These are phyloP conservation scores for Lamellibrachia luymesi DNA, from an alignment of 1,140 invertebrate genomes.

Conservation along the genomic window DNA sequence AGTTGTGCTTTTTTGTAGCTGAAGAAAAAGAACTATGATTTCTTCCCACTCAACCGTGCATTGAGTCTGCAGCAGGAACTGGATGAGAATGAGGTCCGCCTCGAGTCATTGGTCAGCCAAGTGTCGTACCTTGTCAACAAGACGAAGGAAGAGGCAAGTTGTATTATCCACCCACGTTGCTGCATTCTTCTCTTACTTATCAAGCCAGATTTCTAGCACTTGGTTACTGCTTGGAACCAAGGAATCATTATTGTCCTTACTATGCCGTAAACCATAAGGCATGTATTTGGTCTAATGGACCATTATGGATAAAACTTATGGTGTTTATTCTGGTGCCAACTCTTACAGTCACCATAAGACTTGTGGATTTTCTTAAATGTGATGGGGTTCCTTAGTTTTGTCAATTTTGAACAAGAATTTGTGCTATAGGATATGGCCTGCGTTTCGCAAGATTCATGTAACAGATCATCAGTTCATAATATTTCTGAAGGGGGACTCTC, in stretches of 20 bases:
- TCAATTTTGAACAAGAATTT: too few species aligned
- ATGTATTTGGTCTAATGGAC: too few species aligned
- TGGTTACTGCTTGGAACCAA: not conserved
- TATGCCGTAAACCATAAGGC: too few species aligned
- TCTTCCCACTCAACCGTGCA: constrained; percentile 55
- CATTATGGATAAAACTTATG: too few species aligned
- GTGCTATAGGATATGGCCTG: too few species aligned
- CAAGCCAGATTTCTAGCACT: not conserved
- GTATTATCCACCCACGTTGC: not conserved
- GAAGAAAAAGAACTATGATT: constrained; percentile 51
- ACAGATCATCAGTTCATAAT: too few species aligned
- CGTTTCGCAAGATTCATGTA: too few species aligned
- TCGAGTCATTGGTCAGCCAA: constrained; percentile 49
- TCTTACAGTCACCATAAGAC: too few species aligned
- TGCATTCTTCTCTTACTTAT: not conserved
- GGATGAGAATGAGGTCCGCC: constrained; percentile 52
- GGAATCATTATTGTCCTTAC: not conserved
- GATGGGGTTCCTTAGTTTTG: too few species aligned
- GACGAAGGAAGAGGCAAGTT: constrained; percentile 48
- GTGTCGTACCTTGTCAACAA: constrained; percentile 51
- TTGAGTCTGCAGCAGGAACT: constrained; percentile 42
- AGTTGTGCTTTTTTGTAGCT: constrained; percentile 22
- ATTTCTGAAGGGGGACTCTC: too few species aligned
- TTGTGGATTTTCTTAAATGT: too few species aligned
- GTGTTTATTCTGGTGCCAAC: too few species aligned